Conservation (phyloP, 2,888 invertebrate species). For the Leptura quadrifasciata region DNA sequence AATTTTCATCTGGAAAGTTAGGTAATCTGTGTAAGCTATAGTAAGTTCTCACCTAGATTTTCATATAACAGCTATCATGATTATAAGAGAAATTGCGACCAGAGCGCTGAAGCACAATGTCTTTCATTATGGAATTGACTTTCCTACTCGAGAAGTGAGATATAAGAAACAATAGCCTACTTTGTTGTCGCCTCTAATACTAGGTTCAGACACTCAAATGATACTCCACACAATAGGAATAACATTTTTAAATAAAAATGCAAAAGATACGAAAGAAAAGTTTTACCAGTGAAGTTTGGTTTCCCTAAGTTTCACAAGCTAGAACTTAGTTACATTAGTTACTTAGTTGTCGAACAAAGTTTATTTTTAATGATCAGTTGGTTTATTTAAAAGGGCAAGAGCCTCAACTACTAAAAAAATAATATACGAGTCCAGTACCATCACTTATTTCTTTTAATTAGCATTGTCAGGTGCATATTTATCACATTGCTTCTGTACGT, state of each 20-base stretch:
- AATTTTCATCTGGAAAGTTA: constrained; percentile 65
- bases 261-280: not conserved
- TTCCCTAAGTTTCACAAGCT: not conserved
- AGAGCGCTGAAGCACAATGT: constrained; percentile 9
- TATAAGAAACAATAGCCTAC: constrained; percentile 24
- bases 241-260: constrained; percentile 13
- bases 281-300: constrained; percentile 8
- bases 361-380: too few species aligned
- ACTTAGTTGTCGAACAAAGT: too few species aligned
- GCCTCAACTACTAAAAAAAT: too few species aligned
- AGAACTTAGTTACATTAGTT: not conserved
- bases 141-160: constrained; percentile 5
- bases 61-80: constrained; percentile 35
- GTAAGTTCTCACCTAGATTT: constrained; percentile 36
- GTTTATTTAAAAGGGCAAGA: too few species aligned
- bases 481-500: too few species aligned
- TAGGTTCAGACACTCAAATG: not conserved
- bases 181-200: constrained; percentile 14
- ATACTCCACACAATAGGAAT: not conserved
- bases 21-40: constrained; percentile 42
- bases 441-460: too few species aligned
- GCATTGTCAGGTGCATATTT: too few species aligned
- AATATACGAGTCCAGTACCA: too few species aligned
- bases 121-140: constrained; percentile 43
- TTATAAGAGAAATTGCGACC: constrained; percentile 20